Base-by-base conservation (phyloP, 1,140 invertebrate genomes). In the Charaxes varanes region DNA sequence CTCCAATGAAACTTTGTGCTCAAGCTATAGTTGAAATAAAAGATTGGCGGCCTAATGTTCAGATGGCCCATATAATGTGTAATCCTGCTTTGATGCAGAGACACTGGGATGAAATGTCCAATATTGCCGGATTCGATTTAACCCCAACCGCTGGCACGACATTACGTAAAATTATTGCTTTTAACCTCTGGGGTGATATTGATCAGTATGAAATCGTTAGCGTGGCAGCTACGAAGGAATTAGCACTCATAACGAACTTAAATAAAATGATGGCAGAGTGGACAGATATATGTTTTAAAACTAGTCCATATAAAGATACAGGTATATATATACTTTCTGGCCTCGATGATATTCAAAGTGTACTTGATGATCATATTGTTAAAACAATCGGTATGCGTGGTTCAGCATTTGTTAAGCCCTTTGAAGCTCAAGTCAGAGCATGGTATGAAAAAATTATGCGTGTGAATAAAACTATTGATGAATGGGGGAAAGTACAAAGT, bases 81-180 rank as follows among this genome's bases (percentile, higher is more conserved):
- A 97, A 97, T 85, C 90, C 93, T 18, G 94, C 93, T 0, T 73
- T 97, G 33, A 81, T 90, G n/a, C 89, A 94, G 54, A 86, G 94
- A 16, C 96, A 98, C 74, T 98, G 96, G 96, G 90, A 93, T 44
- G 91, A 95, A 69, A 96, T 98, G 89, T 93, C 93, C 0, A 85
- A 87, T 17, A 90, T 96, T 27, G 90, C 93, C 7, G 93, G 91
- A 1, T 92, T 91, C 60, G 91, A 95, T 72, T 83, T 98, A 16
- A 95, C 92, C 3, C 96, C 95, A 0, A 90, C 94, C 84, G 90
- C 94, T 48, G 90, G 94, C 24, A 91, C 94, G 1, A 93, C 92
- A 19, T 84, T 97, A n/a, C 77, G 89, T 32, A 96, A 97, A 85
- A 88, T 95, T 5, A 90, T 95, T 4, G 82, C 91, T 49, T 89